Conservation (phyloP, 2,113 vertebrate genomes). For the Procavia capensis region DNA sequence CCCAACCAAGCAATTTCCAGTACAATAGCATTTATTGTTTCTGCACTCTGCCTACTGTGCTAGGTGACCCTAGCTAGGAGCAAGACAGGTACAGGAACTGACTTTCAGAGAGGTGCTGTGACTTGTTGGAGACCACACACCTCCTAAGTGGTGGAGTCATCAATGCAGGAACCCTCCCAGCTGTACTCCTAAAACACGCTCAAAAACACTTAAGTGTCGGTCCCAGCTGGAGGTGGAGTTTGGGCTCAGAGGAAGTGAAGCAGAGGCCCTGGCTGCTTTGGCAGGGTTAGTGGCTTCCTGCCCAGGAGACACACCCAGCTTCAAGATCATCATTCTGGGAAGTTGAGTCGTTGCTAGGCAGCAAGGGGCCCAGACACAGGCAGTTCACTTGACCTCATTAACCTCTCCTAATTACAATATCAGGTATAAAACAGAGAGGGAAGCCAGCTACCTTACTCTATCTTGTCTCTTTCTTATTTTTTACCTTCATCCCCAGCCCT, state of each 20-base stretch:
- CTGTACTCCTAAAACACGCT: background rate
- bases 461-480: background rate
- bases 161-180: background rate
- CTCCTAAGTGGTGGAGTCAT: background rate
- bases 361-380: background rate
- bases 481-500: background rate
- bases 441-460: background rate
- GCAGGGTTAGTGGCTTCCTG: conserved; percentile 60
- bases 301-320: conserved; percentile 67
- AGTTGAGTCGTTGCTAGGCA: conserved; percentile 57
- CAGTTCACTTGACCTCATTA: background rate
- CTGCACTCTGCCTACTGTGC: background rate
- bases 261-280: conserved; percentile 37
- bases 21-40: background rate
- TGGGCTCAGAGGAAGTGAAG: conserved; percentile 61
- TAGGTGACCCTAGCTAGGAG: background rate
- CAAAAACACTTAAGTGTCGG: background rate
- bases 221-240: background rate
- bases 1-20: background rate
- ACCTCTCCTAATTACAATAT: background rate
- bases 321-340: conserved; percentile 46
- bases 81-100: background rate
- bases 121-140: background rate
- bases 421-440: background rate
- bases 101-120: background rate